phyloP scores from a whole-genome alignment of 2,797 vertebrate species.

The Dryobates pubescens region DNA sequence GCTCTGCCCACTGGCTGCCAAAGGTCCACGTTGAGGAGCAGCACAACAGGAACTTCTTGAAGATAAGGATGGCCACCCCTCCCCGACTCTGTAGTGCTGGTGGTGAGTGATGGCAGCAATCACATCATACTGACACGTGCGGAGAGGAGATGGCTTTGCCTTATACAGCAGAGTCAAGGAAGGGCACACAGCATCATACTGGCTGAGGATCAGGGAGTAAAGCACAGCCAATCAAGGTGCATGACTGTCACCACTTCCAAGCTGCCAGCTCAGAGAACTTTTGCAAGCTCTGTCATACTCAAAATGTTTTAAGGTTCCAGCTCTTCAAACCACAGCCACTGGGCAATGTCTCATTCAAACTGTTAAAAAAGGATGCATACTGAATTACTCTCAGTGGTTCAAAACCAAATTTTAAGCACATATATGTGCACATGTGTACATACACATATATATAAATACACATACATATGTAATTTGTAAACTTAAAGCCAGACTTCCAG shows the following conservation, averaged over 20 bases:
- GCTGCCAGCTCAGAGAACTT: neutral
- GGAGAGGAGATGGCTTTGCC: neutral
- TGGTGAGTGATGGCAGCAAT: neutral
- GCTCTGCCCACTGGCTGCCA: neutral
- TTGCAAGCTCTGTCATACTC: neutral
- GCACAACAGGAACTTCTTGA: fast-evolving
- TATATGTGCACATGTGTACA: too few species aligned
- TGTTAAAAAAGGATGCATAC: neutral
- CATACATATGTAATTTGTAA: neutral
- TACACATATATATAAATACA: neutral
- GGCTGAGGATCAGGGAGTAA: neutral
- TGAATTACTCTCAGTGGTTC: neutral
- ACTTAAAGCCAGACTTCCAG: neutral
- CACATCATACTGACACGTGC: fast-evolving
- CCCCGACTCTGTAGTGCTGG: neutral
- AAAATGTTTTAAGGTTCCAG: conserved; percentile 4
- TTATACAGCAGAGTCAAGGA: neutral
- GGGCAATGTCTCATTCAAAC: neutral
- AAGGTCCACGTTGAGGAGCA: fast-evolving
- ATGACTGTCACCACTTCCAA: neutral
- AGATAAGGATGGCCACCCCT: neutral
- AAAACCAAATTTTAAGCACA: neutral
- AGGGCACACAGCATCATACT: neutral
- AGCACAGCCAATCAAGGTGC: conserved; percentile 11
- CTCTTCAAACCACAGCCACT: neutral